phyloP scores from a whole-genome alignment of 2,888 invertebrate genomes.

The Chorisops tibialis region DNA sequence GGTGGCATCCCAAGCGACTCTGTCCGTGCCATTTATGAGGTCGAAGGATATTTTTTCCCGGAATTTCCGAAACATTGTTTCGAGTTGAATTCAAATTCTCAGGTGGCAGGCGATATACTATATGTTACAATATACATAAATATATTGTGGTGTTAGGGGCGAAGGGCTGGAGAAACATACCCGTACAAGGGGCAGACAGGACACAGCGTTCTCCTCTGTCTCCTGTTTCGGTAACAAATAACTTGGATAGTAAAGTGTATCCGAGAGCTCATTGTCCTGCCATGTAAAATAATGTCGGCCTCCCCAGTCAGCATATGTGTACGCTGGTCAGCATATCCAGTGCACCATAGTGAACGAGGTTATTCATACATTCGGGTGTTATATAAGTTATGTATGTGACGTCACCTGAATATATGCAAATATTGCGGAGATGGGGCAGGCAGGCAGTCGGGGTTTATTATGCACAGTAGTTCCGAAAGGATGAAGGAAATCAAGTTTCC shows the following conservation, averaged over 20 bases:
- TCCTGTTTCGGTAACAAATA: constrained; percentile 26
- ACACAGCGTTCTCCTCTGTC: too few relatives aligned
- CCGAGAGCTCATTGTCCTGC: constrained; percentile 28
- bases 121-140: too few relatives aligned
- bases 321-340: neutral
- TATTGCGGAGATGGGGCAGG: constrained; percentile 4
- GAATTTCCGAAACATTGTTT: neutral
- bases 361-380: constrained; percentile 8
- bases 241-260: constrained; percentile 28
- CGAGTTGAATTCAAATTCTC: too few relatives aligned
- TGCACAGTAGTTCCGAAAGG: constrained; percentile 28
- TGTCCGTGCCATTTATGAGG: too few relatives aligned
- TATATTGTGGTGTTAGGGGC: too few relatives aligned
- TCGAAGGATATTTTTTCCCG: neutral
- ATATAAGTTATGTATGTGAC: neutral
- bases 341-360: neutral
- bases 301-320: constrained; percentile 11
- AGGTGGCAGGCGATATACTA: too few relatives aligned
- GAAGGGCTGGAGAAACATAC: too few relatives aligned
- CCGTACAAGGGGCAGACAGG: too few relatives aligned
- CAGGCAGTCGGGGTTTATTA: too few relatives aligned
- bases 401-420: constrained; percentile 12
- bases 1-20: too few relatives aligned
- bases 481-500: constrained; percentile 34
- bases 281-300: constrained; percentile 29